phyloP scores from a whole-genome alignment of 2,113 vertebrate genomes.

The Chaetodon auriga region DNA sequence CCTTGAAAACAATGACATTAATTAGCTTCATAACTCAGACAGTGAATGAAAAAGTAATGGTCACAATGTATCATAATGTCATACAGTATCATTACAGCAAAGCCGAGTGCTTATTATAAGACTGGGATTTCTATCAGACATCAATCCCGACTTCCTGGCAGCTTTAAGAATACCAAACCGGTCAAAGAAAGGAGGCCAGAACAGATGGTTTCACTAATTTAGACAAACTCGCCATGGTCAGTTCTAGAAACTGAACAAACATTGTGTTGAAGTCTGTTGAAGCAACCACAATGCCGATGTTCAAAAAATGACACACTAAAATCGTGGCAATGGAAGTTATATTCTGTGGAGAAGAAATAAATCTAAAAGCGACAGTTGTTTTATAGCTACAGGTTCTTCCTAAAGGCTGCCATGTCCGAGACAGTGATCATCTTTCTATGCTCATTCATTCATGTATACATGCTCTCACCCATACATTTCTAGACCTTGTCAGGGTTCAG shows the following conservation, averaged over 20 bases:
- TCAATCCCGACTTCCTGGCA: slow-evolving; percentile 15
- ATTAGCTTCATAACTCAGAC: slow-evolving; percentile 59
- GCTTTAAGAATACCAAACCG: slow-evolving; percentile 24
- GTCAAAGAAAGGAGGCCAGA: background rate
- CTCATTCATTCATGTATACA: background rate
- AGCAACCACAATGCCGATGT: slow-evolving; percentile 5
- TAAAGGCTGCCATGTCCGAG: background rate
- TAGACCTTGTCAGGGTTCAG: background rate
- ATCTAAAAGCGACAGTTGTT: background rate
- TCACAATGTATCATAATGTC: slow-evolving; percentile 49
- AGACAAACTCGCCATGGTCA: background rate
- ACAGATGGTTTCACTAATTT: slow-evolving; percentile 11
- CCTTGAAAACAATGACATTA: slow-evolving; percentile 56
- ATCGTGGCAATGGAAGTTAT: slow-evolving; percentile 15
- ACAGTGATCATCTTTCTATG: background rate
- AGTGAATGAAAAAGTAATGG: slow-evolving; percentile 50
- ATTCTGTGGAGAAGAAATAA: background rate
- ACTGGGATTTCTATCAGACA: slow-evolving; percentile 25
- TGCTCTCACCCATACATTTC: background rate
- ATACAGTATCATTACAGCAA: slow-evolving; percentile 38
- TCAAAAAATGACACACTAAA: background rate
- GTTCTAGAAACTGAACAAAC: slow-evolving; percentile 9
- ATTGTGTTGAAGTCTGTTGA: slow-evolving; percentile 2
- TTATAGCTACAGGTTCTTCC: background rate
- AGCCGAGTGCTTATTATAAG: slow-evolving; percentile 41